Conservation (phyloP, 2,888 invertebrate genomes). For the Branchellion lobata region DNA sequence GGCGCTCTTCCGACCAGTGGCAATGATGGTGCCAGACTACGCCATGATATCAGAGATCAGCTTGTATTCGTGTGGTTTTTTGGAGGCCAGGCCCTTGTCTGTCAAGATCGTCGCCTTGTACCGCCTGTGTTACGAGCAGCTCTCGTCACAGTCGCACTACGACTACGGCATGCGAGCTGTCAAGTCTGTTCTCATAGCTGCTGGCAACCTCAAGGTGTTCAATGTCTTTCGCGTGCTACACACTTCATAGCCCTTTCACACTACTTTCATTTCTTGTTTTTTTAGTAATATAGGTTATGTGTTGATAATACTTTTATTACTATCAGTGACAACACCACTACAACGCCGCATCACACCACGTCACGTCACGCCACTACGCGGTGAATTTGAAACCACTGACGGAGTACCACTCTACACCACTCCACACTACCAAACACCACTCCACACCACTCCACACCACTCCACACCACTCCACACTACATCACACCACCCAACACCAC, state of each 20-base stretch:
- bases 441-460: too few species aligned
- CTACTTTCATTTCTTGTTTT: neutral
- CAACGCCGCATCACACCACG: too few species aligned
- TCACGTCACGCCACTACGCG: too few species aligned
- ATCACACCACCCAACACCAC: too few species aligned
- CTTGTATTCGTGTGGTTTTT: constrained; percentile 88
- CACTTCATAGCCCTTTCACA: neutral
- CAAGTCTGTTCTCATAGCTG: constrained; percentile 65
- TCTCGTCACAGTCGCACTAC: constrained; percentile 64
- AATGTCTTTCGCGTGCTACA: constrained; percentile 4
- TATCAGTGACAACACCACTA: too few species aligned
- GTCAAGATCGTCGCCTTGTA: constrained; percentile 65
- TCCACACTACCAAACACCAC: too few species aligned
- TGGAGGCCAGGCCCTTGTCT: constrained; percentile 72
- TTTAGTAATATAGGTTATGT: too few species aligned
- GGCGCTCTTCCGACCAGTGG: constrained; percentile 84
- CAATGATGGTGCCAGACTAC: constrained; percentile 95
- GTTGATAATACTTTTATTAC: neutral
- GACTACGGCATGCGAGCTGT: constrained; percentile 66
- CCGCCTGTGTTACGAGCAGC: constrained; percentile 64
- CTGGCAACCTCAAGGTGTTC: constrained; percentile 65
- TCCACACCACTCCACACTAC: too few species aligned
- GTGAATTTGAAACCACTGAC: neutral
- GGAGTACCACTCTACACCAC: neutral
- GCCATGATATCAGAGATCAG: constrained; percentile 93